Base-by-base conservation (phyloP, 2,113 vertebrate genomes). In the Ammodytes marinus region DNA sequence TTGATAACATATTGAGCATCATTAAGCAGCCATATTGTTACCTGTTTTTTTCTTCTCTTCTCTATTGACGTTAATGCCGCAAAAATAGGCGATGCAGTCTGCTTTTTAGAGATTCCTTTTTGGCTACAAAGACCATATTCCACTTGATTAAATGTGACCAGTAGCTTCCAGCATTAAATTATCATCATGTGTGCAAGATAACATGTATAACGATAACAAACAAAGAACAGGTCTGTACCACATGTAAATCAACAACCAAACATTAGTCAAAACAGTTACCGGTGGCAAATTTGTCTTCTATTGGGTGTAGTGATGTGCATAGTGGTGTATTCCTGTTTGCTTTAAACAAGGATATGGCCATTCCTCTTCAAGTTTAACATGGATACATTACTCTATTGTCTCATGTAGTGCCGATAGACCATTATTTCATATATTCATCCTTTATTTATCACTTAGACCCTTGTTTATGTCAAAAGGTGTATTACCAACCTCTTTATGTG, bases 141-240 rank as follows among this genome's bases (percentile, higher is more conserved):
- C 49, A 55, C 43, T 12, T 71, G 35, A 86, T 86, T 69, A 75
- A 80, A 86, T 80, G 43, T 74, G 74, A 81, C 59, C 42, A 61
- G 70, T 71, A 35, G 74, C 74, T 68, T 54, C 12, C 47, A 79
- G 68, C 66, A 59, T 64, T 35, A 70, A 78, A 61, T 80, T 50
- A 77, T 80, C 46, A 46, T 60, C 12, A 27, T 43, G n/a, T 37
- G 60, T 39, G 46, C 15, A 42, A n/a, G 9, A 43, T 39, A 58
- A 49, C 53, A 49, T 12, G 47, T 53, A 69, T 64, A 27, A 70
- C 11, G 53, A 37, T 66, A 67, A 52, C 1, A 66, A 59, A 58
- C 9, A 15, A 57, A 46, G 37, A 37, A 0, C 43, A 43, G 45
- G 3, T 27, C 35, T 57, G 2, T n/a, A 43, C 59, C n/a, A 12